These are phyloP conservation scores for Pseudopodoces humilis DNA, from an alignment of 2,113 vertebrate species.

Conservation along the genomic window DNA sequence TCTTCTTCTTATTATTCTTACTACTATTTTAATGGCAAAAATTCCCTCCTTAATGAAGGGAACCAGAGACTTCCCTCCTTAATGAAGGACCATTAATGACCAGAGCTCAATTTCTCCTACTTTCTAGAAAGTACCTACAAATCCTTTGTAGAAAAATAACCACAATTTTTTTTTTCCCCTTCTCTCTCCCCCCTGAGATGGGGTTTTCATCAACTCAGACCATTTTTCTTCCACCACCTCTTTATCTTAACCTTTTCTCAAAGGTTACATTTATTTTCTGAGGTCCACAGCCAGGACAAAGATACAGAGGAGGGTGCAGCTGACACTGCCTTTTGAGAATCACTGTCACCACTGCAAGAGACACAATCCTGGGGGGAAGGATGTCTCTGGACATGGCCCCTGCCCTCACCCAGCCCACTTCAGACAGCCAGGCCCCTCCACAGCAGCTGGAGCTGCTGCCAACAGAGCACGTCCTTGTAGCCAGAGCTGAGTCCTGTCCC, in stretches of 20 bases:
- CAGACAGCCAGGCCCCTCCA: background rate
- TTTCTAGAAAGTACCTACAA: conserved; percentile 62
- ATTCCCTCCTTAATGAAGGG: conserved; percentile 66
- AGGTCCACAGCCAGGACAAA: background rate
- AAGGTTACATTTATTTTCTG: background rate
- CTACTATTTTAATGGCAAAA: conserved; percentile 49
- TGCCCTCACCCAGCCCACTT: background rate
- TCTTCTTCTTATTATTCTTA: background rate
- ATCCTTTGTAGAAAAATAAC: conserved; percentile 34
- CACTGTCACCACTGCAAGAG: background rate
- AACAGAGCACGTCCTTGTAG: accelerated
- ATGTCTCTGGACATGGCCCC: background rate
- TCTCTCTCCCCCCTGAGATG: background rate
- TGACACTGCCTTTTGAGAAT: background rate
- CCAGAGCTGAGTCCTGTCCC: background rate
- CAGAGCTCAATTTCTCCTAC: conserved; percentile 32
- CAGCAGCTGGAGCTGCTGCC: background rate
- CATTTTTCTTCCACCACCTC: background rate
- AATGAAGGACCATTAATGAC: conserved; percentile 9
- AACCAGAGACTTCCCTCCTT: conserved; percentile 28
- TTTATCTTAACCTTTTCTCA: background rate
- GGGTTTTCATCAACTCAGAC: background rate
- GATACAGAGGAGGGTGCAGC: background rate
- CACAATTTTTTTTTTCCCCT: background rate
- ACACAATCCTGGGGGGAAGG: background rate